Conservation (phyloP, 2,113 vertebrate species). For the Oostethus manadensis region DNA sequence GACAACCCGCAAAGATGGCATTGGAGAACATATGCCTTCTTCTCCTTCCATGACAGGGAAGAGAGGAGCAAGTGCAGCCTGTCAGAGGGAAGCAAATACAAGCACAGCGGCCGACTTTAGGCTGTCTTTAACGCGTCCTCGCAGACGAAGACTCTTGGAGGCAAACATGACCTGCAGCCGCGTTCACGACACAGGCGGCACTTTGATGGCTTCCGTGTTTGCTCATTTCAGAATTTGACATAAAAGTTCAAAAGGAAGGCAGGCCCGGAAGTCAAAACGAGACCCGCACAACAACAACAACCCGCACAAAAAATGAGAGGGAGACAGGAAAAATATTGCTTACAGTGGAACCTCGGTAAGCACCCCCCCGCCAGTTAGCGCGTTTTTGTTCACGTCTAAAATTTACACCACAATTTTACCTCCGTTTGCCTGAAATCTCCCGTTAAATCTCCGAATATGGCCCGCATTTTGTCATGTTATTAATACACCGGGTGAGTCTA, state of each 20-base stretch:
- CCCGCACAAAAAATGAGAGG: too few relatives aligned
- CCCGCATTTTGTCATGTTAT: too few relatives aligned
- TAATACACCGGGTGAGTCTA: too few relatives aligned
- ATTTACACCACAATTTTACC: too few relatives aligned
- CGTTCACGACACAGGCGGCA: slow-evolving; percentile 27
- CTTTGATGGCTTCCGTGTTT: neutral
- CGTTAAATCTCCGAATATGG: too few relatives aligned
- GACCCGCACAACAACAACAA: too few relatives aligned
- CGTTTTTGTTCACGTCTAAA: too few relatives aligned
- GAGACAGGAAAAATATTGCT: too few relatives aligned
- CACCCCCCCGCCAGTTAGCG: too few relatives aligned
- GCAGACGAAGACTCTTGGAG: slow-evolving; percentile 6
- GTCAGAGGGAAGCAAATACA: slow-evolving; percentile 40
- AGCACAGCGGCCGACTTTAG: slow-evolving; percentile 48
- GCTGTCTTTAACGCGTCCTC: slow-evolving; percentile 36
- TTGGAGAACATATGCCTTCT: neutral
- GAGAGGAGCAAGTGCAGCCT: neutral
- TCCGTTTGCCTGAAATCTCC: too few relatives aligned
- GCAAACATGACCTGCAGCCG: neutral
- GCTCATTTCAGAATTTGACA: neutral
- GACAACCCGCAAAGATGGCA: neutral
- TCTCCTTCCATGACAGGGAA: neutral
- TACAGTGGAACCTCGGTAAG: too few relatives aligned
- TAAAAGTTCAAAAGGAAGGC: neutral
- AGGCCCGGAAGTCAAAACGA: too few relatives aligned